Evolutionary conservation across 35 echinoderm and acorn worm species (phyloP), one percentile per base, ranked within the genome.

Genomic region (Strongylocentrotus purpuratus): DNA sequence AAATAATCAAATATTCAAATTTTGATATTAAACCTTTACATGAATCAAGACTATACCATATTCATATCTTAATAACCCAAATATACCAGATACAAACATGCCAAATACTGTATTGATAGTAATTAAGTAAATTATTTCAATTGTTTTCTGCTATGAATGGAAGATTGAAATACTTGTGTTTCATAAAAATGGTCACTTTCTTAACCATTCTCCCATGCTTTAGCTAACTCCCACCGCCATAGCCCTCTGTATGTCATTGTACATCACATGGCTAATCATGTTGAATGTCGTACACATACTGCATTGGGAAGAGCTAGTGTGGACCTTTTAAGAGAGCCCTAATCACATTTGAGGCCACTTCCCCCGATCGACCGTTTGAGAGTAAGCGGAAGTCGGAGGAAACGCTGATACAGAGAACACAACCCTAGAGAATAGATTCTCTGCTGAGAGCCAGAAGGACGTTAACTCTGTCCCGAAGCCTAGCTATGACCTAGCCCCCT

Each of bases 331-430:
- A 22, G 35, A 22, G n/a, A 78, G 65, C 22, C 25, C 65, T 78
- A 78, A 78, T 78, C 65, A 8, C 65, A 78, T 78, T 78, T 78
- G 65, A 78, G 65, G 65, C 65, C 65, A 78, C 65, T 78, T 78
- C 65, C 65, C 20, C 35, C 35, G 35, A 41, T 3, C 7, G 65
- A 78, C 25, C 20, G 25, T 78, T 28, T 15, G 2, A 78, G 65
- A n/a, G 65, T n/a, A 3, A 78, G 65, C 20, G 65, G 65, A 78
- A 78, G 65, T n/a, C 25, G 8, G 25, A n/a, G 65, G 65, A 78
- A 78, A n/a, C 65, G 25, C 65, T 78, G 65, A 78, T 78, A 78
- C 28, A 78, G 20, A 78, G 65, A 78, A 78, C 65, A 78, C 7
- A n/a, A 78, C 65, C 65, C 65, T 6, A 8, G 65, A 78, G 65